A percentile compares a stretch with the other conserved stretches of the same genome.
Evolutionary conservation across 2,888 invertebrate genomes (phyloP).

Genomic region (Mesorhabditis belari): DNA sequence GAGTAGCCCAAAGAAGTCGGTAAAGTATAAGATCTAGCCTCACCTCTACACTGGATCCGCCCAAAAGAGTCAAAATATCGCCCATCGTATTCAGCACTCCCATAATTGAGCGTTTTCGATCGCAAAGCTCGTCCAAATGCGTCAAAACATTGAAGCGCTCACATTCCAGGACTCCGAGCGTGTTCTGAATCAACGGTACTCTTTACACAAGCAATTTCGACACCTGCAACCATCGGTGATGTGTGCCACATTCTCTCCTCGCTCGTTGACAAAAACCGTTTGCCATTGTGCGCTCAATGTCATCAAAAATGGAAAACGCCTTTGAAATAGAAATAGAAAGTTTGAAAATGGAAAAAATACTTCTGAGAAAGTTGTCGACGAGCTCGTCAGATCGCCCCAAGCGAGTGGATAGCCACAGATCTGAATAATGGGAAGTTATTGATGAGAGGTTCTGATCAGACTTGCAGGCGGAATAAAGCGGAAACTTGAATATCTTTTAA

Average conservation of each 20-base stretch:
- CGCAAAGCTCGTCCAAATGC: constrained; percentile 25
- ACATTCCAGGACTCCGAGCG: constrained; percentile 32
- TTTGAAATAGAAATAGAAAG: background rate
- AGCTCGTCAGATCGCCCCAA: constrained; percentile 11
- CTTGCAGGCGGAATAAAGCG: too few relatives aligned
- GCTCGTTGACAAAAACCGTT: constrained; percentile 22
- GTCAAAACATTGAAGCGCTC: constrained; percentile 24
- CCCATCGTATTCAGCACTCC: constrained; percentile 9
- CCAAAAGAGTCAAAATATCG: constrained; percentile 21
- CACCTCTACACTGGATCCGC: too few relatives aligned
- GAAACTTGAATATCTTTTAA: too few relatives aligned
- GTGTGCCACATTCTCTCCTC: constrained; percentile 23
- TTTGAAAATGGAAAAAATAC: too few relatives aligned
- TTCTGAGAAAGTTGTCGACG: too few relatives aligned
- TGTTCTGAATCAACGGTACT: constrained; percentile 17
- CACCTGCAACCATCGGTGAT: constrained; percentile 34
- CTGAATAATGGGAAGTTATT: constrained; percentile 1
- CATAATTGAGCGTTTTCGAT: constrained; percentile 12
- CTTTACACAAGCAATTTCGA: background rate
- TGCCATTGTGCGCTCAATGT: constrained; percentile 21
- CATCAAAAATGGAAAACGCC: background rate
- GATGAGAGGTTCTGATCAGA: too few relatives aligned
- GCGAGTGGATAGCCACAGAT: constrained; percentile 26
- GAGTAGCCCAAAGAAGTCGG: too few relatives aligned
- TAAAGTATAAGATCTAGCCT: too few relatives aligned